Conservation (phyloP, 2,797 vertebrate genomes). For the Syngnathus rostellatus region DNA sequence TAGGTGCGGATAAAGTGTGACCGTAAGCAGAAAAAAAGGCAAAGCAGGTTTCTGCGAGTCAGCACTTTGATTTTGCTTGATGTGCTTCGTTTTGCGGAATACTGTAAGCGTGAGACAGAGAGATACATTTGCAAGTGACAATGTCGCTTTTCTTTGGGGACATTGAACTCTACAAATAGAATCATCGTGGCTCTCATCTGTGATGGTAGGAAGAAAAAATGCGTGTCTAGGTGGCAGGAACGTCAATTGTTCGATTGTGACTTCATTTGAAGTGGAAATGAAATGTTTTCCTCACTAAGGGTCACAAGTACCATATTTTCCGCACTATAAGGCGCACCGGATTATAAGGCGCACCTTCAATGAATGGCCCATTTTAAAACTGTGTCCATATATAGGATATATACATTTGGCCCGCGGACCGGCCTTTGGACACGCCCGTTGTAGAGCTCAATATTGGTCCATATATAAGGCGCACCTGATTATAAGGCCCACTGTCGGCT, state of each 20-base stretch:
- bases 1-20: constrained; percentile 60
- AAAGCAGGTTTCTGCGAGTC: constrained; percentile 43
- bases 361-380: too few species aligned
- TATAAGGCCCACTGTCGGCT: too few species aligned
- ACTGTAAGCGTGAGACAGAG: constrained; percentile 28
- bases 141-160: constrained; percentile 30
- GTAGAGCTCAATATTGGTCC: too few species aligned
- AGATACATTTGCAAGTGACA: constrained; percentile 27
- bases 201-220: not conserved
- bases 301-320: too few species aligned
- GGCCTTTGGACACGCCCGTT: too few species aligned
- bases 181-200: not conserved
- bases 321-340: too few species aligned
- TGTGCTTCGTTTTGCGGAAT: constrained; percentile 40
- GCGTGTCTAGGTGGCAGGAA: not conserved
- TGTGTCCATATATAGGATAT: too few species aligned
- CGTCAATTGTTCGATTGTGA: not conserved
- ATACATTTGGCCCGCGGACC: too few species aligned
- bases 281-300: too few species aligned
- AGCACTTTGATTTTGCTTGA: constrained; percentile 48
- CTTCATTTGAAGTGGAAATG: too few species aligned
- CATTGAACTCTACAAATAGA: constrained; percentile 4
- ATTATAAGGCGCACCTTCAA: too few species aligned
- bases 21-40: constrained; percentile 61
- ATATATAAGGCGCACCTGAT: too few species aligned